Percentiles rank a stretch among this genome's conserved stretches.
phyloP scores from a whole-genome alignment of 2,888 invertebrate genomes.

The Zygothrica quintamaculata region DNA sequence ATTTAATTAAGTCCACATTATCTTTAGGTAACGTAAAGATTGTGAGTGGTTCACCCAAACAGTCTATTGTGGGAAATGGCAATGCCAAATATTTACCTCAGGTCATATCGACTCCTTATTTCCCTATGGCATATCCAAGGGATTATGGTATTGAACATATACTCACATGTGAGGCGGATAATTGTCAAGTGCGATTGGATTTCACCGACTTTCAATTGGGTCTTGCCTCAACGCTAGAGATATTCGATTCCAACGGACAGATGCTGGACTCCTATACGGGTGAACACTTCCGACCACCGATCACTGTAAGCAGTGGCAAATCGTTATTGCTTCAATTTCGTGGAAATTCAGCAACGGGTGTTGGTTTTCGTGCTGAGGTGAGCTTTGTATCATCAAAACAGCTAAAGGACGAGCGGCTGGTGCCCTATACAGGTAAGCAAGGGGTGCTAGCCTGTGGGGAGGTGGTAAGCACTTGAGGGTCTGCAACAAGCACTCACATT shows the following conservation, averaged over 20 bases:
- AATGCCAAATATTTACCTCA: slow-evolving; percentile 84
- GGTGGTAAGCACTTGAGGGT: slow-evolving; percentile 63
- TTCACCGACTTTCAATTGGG: slow-evolving; percentile 89
- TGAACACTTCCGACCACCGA: slow-evolving; percentile 88
- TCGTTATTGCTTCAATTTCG: slow-evolving; percentile 88
- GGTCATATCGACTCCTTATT: slow-evolving; percentile 88
- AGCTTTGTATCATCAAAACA: slow-evolving; percentile 83
- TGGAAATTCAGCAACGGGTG: slow-evolving; percentile 88
- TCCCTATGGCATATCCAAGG: slow-evolving; percentile 88
- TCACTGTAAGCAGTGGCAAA: slow-evolving; percentile 88
- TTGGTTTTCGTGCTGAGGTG: slow-evolving; percentile 88
- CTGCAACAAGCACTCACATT: slow-evolving; percentile 68
- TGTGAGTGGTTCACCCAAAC: slow-evolving; percentile 85
- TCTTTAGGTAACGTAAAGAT: slow-evolving; percentile 86
- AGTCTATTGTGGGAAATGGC: slow-evolving; percentile 81
- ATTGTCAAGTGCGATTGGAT: slow-evolving; percentile 87
- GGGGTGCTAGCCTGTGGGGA: too few species aligned
- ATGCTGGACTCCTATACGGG: slow-evolving; percentile 88
- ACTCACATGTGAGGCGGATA: slow-evolving; percentile 86
- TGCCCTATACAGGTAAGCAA: slow-evolving; percentile 83
- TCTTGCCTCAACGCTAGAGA: slow-evolving; percentile 88
- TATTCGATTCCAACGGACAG: slow-evolving; percentile 89
- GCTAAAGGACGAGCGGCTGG: slow-evolving; percentile 80
- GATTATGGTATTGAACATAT: slow-evolving; percentile 88
- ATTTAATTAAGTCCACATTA: not conserved